These are phyloP conservation scores for Mythimna ferrago DNA, from an alignment of 2,888 invertebrate genomes.

Conservation along the genomic window DNA sequence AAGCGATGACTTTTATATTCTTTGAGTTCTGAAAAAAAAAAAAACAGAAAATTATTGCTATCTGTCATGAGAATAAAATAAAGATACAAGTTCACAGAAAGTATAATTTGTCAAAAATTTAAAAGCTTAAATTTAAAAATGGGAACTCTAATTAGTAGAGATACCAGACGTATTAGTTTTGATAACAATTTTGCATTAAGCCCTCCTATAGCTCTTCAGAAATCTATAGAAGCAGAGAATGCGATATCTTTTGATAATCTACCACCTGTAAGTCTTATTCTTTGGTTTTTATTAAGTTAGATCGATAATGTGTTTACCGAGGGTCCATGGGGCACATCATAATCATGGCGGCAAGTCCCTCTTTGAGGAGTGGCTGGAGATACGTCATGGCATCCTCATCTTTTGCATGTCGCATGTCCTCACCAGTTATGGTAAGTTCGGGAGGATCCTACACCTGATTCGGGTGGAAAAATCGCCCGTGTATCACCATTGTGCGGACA, in stretches of 20 bases:
- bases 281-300: neutral
- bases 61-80: slow-evolving; percentile 20
- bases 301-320: no score
- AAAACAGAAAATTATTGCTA: slow-evolving; percentile 24
- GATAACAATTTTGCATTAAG: slow-evolving; percentile 81
- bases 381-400: no score
- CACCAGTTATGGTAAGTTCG: no score
- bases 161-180: slow-evolving; percentile 85
- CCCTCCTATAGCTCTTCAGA: slow-evolving; percentile 76
- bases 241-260: slow-evolving; percentile 72
- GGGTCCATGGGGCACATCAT: no score
- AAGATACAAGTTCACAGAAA: slow-evolving; percentile 2
- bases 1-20: neutral
- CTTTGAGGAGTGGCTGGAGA: no score
- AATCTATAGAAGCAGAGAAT: slow-evolving; percentile 76
- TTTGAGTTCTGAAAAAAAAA: neutral
- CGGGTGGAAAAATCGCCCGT: no score
- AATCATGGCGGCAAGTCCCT: no score
- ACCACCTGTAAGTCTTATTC: slow-evolving; percentile 70
- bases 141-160: slow-evolving; percentile 79
- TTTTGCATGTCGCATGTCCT: no score
- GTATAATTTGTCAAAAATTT: slow-evolving; percentile 14
- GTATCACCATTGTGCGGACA: no score
- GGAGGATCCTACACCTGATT: no score
- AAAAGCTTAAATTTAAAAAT: slow-evolving; percentile 66